Conservation (phyloP, 2,797 vertebrate genomes). For the Myotis findleyi region DNA sequence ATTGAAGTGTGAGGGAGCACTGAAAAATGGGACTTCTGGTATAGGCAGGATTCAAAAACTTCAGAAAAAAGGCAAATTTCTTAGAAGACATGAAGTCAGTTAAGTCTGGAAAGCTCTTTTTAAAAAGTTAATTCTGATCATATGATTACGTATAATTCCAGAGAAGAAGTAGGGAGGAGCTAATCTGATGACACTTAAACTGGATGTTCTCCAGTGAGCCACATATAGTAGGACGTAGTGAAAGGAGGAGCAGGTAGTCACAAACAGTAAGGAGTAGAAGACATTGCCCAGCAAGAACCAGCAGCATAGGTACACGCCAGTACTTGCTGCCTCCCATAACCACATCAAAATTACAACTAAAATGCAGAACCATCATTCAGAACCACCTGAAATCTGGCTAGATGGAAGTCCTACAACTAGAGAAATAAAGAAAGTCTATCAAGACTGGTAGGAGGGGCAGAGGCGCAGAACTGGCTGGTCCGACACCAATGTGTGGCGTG, state of each 20-base stretch:
- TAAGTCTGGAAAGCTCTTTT: constrained; percentile 23
- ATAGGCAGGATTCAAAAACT: neutral
- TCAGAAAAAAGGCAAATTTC: neutral
- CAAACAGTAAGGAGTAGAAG: neutral
- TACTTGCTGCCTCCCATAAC: no score
- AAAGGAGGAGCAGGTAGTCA: neutral
- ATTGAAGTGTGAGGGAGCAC: neutral
- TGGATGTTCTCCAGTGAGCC: neutral
- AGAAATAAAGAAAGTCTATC: no score
- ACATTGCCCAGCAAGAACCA: neutral
- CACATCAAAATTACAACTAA: no score
- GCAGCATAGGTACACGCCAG: no score
- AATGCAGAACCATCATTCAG: no score
- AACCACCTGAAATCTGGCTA: no score
- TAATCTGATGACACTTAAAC: neutral
- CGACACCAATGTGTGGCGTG: no score
- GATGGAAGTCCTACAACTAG: no score
- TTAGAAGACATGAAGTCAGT: neutral
- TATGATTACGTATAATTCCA: neutral
- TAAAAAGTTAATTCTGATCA: constrained; percentile 1
- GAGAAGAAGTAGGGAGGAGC: neutral
- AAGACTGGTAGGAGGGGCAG: no score
- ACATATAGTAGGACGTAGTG: neutral
- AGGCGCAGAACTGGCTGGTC: no score
- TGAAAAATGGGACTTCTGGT: neutral